A percentile compares a stretch with the other conserved stretches of the same genome.
Conservation (phyloP, 2,888 invertebrate species). For the Coleophora flavipennella region DNA sequence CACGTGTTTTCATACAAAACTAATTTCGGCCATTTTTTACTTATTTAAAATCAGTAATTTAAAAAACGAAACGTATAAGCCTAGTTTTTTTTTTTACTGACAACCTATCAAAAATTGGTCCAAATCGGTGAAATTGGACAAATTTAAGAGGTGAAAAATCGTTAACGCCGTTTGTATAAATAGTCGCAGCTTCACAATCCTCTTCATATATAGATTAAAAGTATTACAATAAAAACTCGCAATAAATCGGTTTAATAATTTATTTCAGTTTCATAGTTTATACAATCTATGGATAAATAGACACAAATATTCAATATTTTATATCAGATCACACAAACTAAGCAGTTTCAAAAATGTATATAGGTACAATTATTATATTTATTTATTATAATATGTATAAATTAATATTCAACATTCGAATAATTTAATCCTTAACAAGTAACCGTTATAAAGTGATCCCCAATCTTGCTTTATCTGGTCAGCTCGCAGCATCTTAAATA, state of each 20-base stretch:
- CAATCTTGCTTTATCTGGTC: constrained; percentile 43
- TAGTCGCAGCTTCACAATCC: too few relatives aligned
- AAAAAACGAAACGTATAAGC: too few relatives aligned
- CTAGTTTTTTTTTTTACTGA: too few relatives aligned
- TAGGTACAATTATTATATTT: constrained; percentile 18
- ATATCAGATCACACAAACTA: constrained; percentile 70
- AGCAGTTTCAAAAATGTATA: constrained; percentile 61
- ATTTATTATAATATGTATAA: constrained; percentile 32
- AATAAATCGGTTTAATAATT: constrained; percentile 53
- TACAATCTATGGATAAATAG: constrained; percentile 66
- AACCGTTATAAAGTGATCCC: constrained; percentile 65
- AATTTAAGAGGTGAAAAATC: too few relatives aligned
- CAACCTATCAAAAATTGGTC: too few relatives aligned
- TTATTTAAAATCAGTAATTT: too few relatives aligned
- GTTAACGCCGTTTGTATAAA: too few relatives aligned
- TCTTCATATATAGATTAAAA: too few relatives aligned
- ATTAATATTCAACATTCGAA: constrained; percentile 63
- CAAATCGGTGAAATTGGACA: too few relatives aligned
- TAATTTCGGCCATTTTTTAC: too few relatives aligned
- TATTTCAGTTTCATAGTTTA: constrained; percentile 66
- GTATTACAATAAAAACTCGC: constrained; percentile 38
- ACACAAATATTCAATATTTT: constrained; percentile 52
- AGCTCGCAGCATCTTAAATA: constrained; percentile 29
- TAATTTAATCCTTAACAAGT: constrained; percentile 65
- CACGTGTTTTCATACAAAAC: too few relatives aligned